A percentile compares a stretch with the other conserved stretches of the same genome.
Evolutionary conservation across 1,140 invertebrate species (phyloP).

Genomic region (Drosophila serrata): DNA sequence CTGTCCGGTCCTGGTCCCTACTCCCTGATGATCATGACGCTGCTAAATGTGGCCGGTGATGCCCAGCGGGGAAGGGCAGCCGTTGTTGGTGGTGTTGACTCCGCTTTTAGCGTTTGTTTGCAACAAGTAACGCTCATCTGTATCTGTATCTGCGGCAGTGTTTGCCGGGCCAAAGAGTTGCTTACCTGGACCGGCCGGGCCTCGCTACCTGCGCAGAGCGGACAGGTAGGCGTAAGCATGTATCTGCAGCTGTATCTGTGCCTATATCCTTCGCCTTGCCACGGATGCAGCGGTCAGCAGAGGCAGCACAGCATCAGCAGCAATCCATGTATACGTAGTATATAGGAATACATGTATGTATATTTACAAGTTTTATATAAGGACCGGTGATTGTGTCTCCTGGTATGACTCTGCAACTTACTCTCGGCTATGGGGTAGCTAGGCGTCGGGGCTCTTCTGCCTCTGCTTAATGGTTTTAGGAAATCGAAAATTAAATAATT

Average conservation of each 20-base stretch:
- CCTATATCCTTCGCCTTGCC: constrained; percentile 59
- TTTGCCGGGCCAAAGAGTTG: constrained; percentile 70
- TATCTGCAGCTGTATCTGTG: constrained; percentile 42
- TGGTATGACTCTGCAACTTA: constrained; percentile 69
- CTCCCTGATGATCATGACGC: constrained; percentile 69
- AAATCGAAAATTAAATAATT: constrained; percentile 84
- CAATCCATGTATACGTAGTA: constrained; percentile 37
- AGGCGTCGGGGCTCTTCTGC: constrained; percentile 58
- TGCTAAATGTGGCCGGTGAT: constrained; percentile 62
- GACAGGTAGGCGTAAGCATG: constrained; percentile 78
- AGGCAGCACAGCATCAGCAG: constrained; percentile 58
- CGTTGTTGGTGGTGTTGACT: constrained; percentile 35
- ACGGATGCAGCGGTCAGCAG: constrained; percentile 60
- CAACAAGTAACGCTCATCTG: constrained; percentile 75
- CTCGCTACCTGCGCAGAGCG: constrained; percentile 72
- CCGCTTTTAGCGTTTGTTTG: constrained; percentile 71
- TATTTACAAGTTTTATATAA: constrained; percentile 37
- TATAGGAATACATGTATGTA: constrained; percentile 14
- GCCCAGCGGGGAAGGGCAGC: constrained; percentile 55
- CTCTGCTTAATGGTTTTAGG: constrained; percentile 81
- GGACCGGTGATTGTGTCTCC: constrained; percentile 42
- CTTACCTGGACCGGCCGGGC: constrained; percentile 61
- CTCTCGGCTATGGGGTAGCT: constrained; percentile 63
- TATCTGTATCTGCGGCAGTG: constrained; percentile 54
- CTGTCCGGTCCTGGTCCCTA: constrained; percentile 37